phyloP scores from a whole-genome alignment of 2,888 invertebrate species.

The Apantesis nais region DNA sequence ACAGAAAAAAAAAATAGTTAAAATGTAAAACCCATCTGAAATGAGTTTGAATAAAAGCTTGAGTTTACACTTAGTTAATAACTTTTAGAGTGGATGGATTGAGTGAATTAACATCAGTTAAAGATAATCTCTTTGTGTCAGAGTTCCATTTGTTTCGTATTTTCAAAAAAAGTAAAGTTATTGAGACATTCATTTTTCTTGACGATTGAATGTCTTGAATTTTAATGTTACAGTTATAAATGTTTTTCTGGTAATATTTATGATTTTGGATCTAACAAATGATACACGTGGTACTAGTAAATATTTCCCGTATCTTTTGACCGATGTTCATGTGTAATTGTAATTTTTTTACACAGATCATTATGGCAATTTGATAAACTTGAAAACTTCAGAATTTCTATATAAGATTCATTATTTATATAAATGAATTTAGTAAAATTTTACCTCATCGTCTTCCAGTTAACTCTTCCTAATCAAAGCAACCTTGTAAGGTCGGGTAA shows the following conservation, averaged over 20 bases:
- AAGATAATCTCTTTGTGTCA: constrained; percentile 33
- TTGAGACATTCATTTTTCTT: neutral
- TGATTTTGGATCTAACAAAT: neutral
- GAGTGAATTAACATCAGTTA: constrained; percentile 38
- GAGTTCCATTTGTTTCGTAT: constrained; percentile 20
- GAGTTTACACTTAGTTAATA: constrained; percentile 35
- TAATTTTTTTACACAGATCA: too few relatives aligned
- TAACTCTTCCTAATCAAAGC: too few relatives aligned
- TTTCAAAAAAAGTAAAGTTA: constrained; percentile 1
- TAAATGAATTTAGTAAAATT: too few relatives aligned
- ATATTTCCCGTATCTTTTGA: too few relatives aligned
- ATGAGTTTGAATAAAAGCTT: constrained; percentile 35
- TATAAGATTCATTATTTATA: too few relatives aligned
- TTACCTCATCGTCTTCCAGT: too few relatives aligned
- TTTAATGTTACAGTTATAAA: neutral
- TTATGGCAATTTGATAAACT: too few relatives aligned
- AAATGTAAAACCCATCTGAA: constrained; percentile 11
- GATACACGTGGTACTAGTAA: neutral
- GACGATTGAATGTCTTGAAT: neutral
- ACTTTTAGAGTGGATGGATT: constrained; percentile 37
- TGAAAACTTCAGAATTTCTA: too few relatives aligned
- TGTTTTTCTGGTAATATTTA: neutral
- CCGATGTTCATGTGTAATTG: too few relatives aligned
- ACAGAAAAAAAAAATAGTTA: neutral
- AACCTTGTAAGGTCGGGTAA: too few relatives aligned